These are phyloP conservation scores for Oncorhynchus gorbuscha DNA, from an alignment of 2,113 vertebrate species.

Conservation along the genomic window DNA sequence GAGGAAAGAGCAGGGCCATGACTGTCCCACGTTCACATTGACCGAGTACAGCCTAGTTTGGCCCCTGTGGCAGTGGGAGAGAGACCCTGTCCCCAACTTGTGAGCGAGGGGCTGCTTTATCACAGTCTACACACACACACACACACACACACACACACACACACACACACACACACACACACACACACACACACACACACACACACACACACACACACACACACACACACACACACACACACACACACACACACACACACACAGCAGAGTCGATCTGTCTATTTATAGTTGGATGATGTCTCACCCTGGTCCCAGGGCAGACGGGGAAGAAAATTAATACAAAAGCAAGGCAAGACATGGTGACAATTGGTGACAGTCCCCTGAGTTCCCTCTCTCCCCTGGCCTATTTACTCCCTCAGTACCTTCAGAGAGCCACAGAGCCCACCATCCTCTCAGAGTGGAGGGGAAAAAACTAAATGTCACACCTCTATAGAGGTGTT, in stretches of 20 bases:
- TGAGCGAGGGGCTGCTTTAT: no score
- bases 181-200: slow-evolving; percentile 13
- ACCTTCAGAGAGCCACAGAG: slow-evolving; percentile 44
- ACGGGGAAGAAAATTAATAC: slow-evolving; percentile 69
- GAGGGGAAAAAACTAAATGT: slow-evolving; percentile 74
- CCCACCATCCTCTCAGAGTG: slow-evolving; percentile 36
- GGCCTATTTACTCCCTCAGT: slow-evolving; percentile 57
- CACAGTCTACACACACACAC: background rate
- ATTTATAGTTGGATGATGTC: slow-evolving; percentile 64
- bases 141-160: background rate
- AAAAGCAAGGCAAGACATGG: slow-evolving; percentile 51
- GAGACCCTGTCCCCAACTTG: background rate
- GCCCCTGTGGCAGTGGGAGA: slow-evolving; percentile 24
- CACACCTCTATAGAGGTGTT: slow-evolving; percentile 76
- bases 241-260: background rate
- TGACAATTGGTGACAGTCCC: slow-evolving; percentile 75
- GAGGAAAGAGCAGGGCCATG: slow-evolving; percentile 26
- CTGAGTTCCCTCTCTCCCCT: slow-evolving; percentile 47
- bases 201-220: background rate
- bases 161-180: slow-evolving; percentile 8
- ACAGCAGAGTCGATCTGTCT: slow-evolving; percentile 17
- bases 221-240: background rate
- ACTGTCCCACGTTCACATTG: slow-evolving; percentile 30
- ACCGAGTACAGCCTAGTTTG: slow-evolving; percentile 17
- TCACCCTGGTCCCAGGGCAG: slow-evolving; percentile 53